Percentiles rank a stretch among this genome's conserved stretches.
Conservation (phyloP, 2,797 vertebrate species). For the Phoxinus dragarum region DNA sequence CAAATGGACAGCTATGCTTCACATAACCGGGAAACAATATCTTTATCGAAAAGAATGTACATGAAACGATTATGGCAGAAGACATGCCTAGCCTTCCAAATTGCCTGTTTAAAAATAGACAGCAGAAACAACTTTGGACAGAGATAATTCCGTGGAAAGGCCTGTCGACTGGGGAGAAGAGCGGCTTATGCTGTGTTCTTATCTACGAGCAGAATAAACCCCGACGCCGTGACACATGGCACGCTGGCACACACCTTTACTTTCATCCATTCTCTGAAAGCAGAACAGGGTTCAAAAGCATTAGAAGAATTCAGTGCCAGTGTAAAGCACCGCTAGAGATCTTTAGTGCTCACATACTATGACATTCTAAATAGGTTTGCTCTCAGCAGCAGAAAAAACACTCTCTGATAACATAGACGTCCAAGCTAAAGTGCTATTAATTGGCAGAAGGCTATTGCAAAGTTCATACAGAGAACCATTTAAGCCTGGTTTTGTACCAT, state of each 20-base stretch:
- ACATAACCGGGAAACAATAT: conserved; percentile 55
- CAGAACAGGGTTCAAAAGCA: conserved; percentile 69
- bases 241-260: conserved; percentile 65
- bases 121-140: conserved; percentile 64
- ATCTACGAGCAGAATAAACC: conserved; percentile 75
- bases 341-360: conserved; percentile 58
- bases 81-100: conserved; percentile 53
- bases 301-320: conserved; percentile 61
- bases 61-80: conserved; percentile 19
- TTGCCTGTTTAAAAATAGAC: conserved; percentile 66
- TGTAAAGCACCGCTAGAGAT: conserved; percentile 53
- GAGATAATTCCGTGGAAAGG: conserved; percentile 69
- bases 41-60: conserved; percentile 47
- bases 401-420: conserved; percentile 4
- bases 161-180: conserved; percentile 71
- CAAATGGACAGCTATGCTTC: conserved; percentile 36
- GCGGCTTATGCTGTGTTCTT: conserved; percentile 73
- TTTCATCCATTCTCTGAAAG: conserved; percentile 68
- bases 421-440: conserved; percentile 9
- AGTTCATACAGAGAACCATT: background rate
- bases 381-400: conserved; percentile 25
- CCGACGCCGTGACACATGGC: conserved; percentile 76
- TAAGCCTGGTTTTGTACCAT: background rate
- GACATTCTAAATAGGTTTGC: conserved; percentile 44
- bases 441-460: conserved; percentile 27